These are phyloP conservation scores for Drosophila lutescens DNA, from an alignment of 2,888 invertebrate genomes.

Conservation along the genomic window DNA sequence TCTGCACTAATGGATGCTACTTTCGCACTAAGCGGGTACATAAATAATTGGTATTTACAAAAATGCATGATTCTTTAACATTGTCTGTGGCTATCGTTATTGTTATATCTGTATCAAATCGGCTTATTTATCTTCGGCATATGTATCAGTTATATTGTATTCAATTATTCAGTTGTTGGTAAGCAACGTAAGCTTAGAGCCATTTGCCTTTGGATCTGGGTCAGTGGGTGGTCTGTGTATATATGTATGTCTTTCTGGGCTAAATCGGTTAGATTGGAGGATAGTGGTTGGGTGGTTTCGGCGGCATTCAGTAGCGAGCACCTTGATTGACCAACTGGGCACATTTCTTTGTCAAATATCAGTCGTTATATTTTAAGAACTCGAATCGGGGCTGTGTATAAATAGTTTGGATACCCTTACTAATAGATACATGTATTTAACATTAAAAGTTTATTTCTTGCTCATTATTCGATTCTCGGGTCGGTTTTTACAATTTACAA, in stretches of 20 bases:
- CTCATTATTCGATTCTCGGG: constrained; percentile 29
- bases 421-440: constrained; percentile 56
- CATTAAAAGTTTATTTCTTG: constrained; percentile 60
- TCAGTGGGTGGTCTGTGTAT: constrained; percentile 43
- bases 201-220: constrained; percentile 39
- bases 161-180: constrained; percentile 43
- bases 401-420: constrained; percentile 30
- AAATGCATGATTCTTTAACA: constrained; percentile 57
- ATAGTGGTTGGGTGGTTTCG: constrained; percentile 15
- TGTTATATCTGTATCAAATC: constrained; percentile 58
- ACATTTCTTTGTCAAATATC: constrained; percentile 51
- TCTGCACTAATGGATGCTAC: constrained; percentile 62
- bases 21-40: constrained; percentile 26
- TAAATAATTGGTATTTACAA: constrained; percentile 64
- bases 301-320: constrained; percentile 19
- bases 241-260: constrained; percentile 9
- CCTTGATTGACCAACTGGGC: constrained; percentile 37
- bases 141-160: constrained; percentile 41
- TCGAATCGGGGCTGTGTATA: constrained; percentile 26
- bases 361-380: constrained; percentile 62
- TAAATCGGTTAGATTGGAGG: constrained; percentile 30
- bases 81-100: constrained; percentile 20
- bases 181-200: constrained; percentile 33
- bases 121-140: constrained; percentile 23
- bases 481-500: constrained; percentile 74